These are phyloP conservation scores for Gobiocypris rarus DNA, from an alignment of 2,113 vertebrate genomes.

Conservation along the genomic window DNA sequence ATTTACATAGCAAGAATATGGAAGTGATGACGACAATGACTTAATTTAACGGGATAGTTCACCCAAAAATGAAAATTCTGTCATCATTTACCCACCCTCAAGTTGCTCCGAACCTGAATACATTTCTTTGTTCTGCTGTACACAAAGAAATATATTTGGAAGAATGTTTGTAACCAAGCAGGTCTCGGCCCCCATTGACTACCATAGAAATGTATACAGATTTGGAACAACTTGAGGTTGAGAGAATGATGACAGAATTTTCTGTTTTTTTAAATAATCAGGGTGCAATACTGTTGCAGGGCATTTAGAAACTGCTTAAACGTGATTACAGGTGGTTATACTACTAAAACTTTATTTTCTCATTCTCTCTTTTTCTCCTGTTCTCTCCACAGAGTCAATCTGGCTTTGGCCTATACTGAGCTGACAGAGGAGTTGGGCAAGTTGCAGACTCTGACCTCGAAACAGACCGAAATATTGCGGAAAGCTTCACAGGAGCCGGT, in stretches of 20 bases:
- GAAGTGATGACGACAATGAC: neutral
- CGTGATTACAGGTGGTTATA: neutral
- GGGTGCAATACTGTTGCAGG: neutral
- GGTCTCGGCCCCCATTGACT: no score
- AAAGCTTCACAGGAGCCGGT: constrained; percentile 88
- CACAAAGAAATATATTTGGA: no score
- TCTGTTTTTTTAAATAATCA: no score
- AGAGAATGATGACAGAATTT: no score
- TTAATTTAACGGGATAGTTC: no score
- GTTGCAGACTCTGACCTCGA: constrained; percentile 84
- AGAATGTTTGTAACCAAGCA: no score
- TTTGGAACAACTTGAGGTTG: no score
- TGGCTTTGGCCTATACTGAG: constrained; percentile 96
- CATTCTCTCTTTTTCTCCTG: neutral
- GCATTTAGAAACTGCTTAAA: neutral
- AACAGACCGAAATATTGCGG: constrained; percentile 92
- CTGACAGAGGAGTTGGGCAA: constrained; percentile 92
- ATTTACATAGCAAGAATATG: neutral
- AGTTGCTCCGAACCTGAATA: no score
- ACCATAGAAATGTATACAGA: no score
- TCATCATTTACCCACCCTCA: no score
- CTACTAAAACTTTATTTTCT: neutral
- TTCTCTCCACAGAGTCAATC: constrained; percentile 84
- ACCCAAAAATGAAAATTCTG: no score
- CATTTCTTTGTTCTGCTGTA: no score